These are phyloP conservation scores for Cisticola juncidis DNA, from an alignment of 2,113 vertebrate genomes.

Conservation along the genomic window DNA sequence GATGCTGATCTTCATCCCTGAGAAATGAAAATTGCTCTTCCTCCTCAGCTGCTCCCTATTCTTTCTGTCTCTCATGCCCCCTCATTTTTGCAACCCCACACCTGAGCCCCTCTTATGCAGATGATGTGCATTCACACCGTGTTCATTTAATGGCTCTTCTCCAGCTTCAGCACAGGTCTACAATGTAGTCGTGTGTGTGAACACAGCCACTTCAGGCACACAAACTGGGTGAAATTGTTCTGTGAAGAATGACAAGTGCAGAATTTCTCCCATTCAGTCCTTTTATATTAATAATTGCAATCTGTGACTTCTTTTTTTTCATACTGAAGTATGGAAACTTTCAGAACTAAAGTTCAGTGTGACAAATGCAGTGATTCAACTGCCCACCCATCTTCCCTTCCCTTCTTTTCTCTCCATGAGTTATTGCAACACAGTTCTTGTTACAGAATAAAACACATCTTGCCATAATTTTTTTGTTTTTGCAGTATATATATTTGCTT, in stretches of 20 bases:
- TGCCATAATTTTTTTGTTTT: not conserved
- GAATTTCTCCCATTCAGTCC: not conserved
- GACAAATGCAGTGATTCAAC: not conserved
- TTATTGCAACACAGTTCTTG: not conserved
- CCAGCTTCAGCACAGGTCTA: not conserved
- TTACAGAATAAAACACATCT: not conserved
- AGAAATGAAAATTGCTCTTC: not conserved
- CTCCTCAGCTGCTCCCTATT: not conserved
- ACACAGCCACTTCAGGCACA: not conserved
- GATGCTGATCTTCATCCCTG: not conserved
- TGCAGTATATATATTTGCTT: not conserved
- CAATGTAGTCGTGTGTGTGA: not conserved
- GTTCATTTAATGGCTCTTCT: not conserved
- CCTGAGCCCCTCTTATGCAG: not conserved
- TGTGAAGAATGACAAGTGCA: not conserved
- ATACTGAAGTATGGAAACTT: not conserved
- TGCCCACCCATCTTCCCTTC: not conserved
- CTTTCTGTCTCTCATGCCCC: not conserved
- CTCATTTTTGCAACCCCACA: not conserved
- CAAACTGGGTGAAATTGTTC: not conserved
- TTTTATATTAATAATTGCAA: not conserved
- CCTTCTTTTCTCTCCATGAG: not conserved
- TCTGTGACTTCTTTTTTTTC: not conserved
- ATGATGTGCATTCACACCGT: accelerated
- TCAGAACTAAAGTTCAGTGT: not conserved